Conservation (phyloP, 2,888 invertebrate species). For the Aelia acuminata region DNA sequence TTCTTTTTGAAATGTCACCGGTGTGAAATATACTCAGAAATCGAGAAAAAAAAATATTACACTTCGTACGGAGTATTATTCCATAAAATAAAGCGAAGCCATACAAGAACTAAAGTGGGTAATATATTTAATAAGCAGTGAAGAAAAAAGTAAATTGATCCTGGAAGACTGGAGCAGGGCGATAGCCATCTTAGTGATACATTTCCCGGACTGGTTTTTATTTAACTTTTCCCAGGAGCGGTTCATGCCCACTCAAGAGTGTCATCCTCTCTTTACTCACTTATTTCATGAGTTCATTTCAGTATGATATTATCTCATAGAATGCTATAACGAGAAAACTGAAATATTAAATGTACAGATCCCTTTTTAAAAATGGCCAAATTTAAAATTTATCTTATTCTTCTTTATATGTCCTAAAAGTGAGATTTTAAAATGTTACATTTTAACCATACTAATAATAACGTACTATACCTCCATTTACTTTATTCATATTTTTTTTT, state of each 20-base stretch:
- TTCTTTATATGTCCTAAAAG: no score
- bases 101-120: slow-evolving; percentile 6
- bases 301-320: neutral
- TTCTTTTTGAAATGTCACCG: neutral
- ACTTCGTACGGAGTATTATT: neutral
- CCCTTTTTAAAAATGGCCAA: no score
- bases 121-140: slow-evolving; percentile 24
- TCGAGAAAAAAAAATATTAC: neutral
- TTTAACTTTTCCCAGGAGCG: neutral
- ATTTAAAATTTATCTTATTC: no score
- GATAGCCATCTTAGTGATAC: slow-evolving; percentile 16
- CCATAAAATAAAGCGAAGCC: slow-evolving; percentile 18
- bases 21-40: neutral
- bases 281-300: neutral
- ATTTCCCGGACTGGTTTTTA: neutral
- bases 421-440: no score
- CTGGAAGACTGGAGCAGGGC: neutral
- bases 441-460: no score
- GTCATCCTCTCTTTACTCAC: neutral
- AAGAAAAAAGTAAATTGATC: slow-evolving; percentile 31
- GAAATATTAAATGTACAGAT: no score
- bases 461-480: no score
- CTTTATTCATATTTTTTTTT: no score
- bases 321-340: neutral
- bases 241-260: neutral